Evolutionary conservation across 2,113 vertebrate genomes (phyloP).

Genomic region (Macquaria australasica): DNA sequence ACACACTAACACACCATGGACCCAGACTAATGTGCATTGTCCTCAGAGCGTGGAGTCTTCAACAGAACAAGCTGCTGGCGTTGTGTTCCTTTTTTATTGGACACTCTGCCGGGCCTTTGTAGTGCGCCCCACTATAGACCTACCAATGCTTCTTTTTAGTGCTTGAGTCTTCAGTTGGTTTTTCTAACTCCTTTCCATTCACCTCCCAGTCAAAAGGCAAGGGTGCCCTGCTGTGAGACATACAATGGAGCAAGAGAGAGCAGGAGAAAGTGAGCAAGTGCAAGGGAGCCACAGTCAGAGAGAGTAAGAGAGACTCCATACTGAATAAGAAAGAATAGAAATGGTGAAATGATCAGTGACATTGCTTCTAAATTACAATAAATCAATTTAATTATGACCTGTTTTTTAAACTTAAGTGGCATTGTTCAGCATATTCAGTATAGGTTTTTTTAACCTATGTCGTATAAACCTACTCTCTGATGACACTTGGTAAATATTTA

Average conservation of each 20-base stretch:
- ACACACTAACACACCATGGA: slow-evolving; percentile 21
- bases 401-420: neutral
- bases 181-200: slow-evolving; percentile 81
- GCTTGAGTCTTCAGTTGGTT: slow-evolving; percentile 75
- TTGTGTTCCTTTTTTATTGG: slow-evolving; percentile 68
- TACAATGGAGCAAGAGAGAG: slow-evolving; percentile 64
- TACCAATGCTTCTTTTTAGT: slow-evolving; percentile 72
- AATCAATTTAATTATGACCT: neutral
- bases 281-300: neutral
- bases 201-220: slow-evolving; percentile 83
- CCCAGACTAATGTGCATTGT: slow-evolving; percentile 69
- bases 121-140: slow-evolving; percentile 58
- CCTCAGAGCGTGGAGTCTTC: slow-evolving; percentile 62
- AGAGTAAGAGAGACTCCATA: neutral
- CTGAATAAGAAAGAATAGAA: slow-evolving; percentile 20
- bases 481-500: neutral
- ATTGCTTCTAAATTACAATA: neutral
- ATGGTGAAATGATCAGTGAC: neutral
- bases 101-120: slow-evolving; percentile 69
- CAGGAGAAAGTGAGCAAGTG: slow-evolving; percentile 46
- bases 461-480: neutral
- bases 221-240: slow-evolving; percentile 63
- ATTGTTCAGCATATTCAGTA: neutral
- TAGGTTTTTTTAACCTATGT: neutral
- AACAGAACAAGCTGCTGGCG: slow-evolving; percentile 78